Evolutionary conservation across 2,797 vertebrate species (phyloP).

Genomic region (Linurgus olivaceus): DNA sequence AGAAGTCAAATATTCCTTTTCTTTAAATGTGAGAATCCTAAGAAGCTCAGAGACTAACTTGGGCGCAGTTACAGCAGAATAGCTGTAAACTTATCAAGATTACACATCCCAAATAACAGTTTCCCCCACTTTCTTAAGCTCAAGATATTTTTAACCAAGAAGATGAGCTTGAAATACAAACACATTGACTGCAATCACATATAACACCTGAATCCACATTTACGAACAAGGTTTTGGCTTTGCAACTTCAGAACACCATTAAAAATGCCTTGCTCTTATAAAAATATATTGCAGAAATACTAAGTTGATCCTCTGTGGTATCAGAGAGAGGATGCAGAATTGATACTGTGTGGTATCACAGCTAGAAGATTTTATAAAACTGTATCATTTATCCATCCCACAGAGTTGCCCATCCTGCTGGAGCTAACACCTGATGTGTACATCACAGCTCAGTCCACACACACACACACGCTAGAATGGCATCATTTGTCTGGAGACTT

Average conservation of each 20-base stretch:
- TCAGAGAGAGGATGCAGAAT: not conserved
- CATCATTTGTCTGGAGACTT: not conserved
- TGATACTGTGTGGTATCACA: not conserved
- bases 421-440: not conserved
- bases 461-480: accelerated
- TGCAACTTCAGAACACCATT: not conserved
- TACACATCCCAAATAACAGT: not conserved
- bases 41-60: not conserved
- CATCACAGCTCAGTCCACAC: not conserved
- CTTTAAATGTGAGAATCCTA: not conserved
- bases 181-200: not conserved
- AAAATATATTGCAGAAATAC: not conserved
- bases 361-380: not conserved
- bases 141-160: not conserved
- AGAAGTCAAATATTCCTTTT: not conserved
- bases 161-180: not conserved
- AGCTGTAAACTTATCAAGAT: not conserved
- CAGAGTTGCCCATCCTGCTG: not conserved
- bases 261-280: not conserved
- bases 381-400: not conserved
- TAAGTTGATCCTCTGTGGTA: accelerated
- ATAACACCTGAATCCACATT: not conserved
- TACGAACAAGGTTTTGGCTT: not conserved
- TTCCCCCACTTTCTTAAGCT: not conserved
- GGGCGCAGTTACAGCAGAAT: not conserved